Conservation (phyloP, 2,888 invertebrate genomes). For the Mimumesa dahlbomi region DNA sequence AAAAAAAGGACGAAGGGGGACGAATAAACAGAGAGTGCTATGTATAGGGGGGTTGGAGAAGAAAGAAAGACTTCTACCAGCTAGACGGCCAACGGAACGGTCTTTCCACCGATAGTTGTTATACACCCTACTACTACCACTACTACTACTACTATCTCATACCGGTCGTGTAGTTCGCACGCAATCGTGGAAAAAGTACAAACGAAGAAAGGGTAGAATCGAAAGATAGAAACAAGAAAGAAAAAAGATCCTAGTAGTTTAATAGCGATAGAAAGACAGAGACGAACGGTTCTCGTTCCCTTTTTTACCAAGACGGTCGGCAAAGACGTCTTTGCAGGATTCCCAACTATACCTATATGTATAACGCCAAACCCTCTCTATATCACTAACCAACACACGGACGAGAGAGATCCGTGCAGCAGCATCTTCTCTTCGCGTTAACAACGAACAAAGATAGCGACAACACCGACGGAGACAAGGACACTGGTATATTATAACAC, state of each 20-base stretch:
- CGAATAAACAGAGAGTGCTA: conserved; percentile 13
- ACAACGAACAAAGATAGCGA: conserved; percentile 23
- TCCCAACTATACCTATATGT: conserved; percentile 64
- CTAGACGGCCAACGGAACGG: conserved; percentile 26
- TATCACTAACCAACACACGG: conserved; percentile 20
- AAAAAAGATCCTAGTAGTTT: no score
- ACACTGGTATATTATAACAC: no score
- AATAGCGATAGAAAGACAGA: conserved; percentile 6
- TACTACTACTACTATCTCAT: neutral
- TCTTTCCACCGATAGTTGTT: conserved; percentile 16
- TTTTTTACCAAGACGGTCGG: conserved; percentile 57
- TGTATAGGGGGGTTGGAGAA: conserved; percentile 2
- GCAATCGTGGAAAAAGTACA: conserved; percentile 15
- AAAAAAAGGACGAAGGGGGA: conserved; percentile 13
- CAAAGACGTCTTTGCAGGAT: conserved; percentile 66
- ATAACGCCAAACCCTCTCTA: conserved; percentile 21
- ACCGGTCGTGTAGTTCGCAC: neutral
- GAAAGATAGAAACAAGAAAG: no score
- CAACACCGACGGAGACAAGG: no score
- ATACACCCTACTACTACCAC: neutral
- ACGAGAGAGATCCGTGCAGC: conserved; percentile 28
- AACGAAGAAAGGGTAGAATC: conserved; percentile 32
- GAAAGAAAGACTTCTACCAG: conserved; percentile 12
- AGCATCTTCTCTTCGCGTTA: conserved; percentile 42
- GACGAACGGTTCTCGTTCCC: conserved; percentile 18